Evolutionary conservation across 2,113 vertebrate genomes (phyloP).

Genomic region (Hydrochoerus hydrochaeris): DNA sequence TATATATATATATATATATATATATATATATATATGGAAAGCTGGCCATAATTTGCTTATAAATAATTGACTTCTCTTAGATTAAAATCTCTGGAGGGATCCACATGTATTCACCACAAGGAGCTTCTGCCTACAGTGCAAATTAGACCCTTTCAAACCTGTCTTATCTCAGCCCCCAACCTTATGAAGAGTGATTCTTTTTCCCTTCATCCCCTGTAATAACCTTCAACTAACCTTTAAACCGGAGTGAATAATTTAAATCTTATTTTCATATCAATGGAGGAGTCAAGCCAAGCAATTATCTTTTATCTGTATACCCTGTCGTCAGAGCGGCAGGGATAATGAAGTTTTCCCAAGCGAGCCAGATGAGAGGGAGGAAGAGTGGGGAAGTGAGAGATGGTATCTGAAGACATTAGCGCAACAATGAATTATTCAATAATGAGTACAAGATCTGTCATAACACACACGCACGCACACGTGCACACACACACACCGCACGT

Average conservation of each 20-base stretch:
- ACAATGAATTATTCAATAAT: conserved; percentile 95
- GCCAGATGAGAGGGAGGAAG: conserved; percentile 84
- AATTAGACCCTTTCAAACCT: conserved; percentile 92
- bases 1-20: conserved; percentile 80
- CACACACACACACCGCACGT: conserved; percentile 22
- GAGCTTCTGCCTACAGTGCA: conserved; percentile 87
- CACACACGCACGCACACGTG: conserved; percentile 51
- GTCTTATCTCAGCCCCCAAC: conserved; percentile 90
- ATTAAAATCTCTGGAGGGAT: conserved; percentile 92
- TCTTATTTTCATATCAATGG: conserved; percentile 93
- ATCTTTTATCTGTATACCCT: conserved; percentile 97
- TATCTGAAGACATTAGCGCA: conserved; percentile 92
- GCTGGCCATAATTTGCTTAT: conserved; percentile 93
- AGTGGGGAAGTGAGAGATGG: conserved; percentile 83
- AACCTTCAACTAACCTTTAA: conserved; percentile 93
- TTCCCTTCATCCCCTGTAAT: conserved; percentile 86
- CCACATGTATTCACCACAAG: conserved; percentile 89
- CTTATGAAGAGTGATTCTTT: conserved; percentile 85
- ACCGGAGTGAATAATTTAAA: conserved; percentile 92
- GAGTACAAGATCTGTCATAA: conserved; percentile 90
- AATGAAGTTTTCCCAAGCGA: conserved; percentile 95
- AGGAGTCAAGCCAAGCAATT: conserved; percentile 98
- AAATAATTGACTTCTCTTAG: conserved; percentile 95
- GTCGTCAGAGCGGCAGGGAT: conserved; percentile 94
- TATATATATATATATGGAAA: conserved; percentile 84